A percentile compares a stretch with the other conserved stretches of the same genome.
These are phyloP conservation scores for Heliconius aoede DNA, from an alignment of 2,888 invertebrate genomes.

Conservation along the genomic window DNA sequence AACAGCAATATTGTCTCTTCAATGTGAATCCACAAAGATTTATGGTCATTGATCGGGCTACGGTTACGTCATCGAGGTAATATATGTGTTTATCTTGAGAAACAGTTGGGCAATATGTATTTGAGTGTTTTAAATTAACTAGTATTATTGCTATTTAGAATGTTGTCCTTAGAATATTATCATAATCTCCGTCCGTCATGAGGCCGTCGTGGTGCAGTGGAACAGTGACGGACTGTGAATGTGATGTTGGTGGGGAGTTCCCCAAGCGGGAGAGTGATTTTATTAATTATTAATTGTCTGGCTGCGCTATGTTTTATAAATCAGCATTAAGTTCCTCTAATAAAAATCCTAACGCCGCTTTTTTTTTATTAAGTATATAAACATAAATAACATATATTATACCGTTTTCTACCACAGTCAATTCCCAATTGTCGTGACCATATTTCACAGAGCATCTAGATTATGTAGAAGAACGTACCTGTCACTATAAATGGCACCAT, in stretches of 20 bases:
- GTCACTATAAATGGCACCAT: constrained; percentile 57
- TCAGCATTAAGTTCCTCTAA: too few species aligned
- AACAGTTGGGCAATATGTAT: constrained; percentile 66
- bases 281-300: neutral
- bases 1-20: constrained; percentile 67
- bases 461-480: constrained; percentile 55
- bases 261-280: neutral
- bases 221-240: neutral
- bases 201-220: neutral
- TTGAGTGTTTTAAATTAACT: constrained; percentile 70
- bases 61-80: constrained; percentile 68
- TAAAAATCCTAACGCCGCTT: neutral
- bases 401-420: constrained; percentile 4
- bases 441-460: constrained; percentile 55
- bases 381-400: neutral
- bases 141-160: constrained; percentile 51
- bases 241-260: neutral
- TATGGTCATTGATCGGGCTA: constrained; percentile 70
- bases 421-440: constrained; percentile 39
- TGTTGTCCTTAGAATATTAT: neutral
- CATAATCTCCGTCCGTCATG: neutral
- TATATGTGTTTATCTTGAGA: constrained; percentile 66
- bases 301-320: too few species aligned
- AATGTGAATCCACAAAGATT: constrained; percentile 72
- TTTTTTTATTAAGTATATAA: neutral